These are phyloP conservation scores for Penaeus japonicus DNA, from an alignment of 1,140 invertebrate genomes.

Conservation along the genomic window DNA sequence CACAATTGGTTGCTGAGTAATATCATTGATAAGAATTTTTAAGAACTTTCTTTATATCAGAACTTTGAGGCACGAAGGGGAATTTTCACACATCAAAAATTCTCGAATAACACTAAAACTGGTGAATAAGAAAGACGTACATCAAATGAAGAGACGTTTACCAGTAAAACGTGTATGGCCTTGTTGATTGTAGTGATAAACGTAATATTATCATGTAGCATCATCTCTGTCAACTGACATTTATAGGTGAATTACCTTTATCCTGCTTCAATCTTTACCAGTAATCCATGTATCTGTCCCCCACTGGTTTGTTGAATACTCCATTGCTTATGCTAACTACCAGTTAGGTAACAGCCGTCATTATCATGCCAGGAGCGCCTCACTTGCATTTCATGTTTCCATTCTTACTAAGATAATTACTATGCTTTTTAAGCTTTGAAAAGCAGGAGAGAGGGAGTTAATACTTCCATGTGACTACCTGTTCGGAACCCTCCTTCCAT, in stretches of 20 bases:
- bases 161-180: slow-evolving; percentile 24
- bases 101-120: no score
- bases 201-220: slow-evolving; percentile 3
- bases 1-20: no score
- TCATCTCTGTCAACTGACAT: neutral
- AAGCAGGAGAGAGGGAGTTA: slow-evolving; percentile 17
- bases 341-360: slow-evolving; percentile 7
- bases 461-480: slow-evolving; percentile 10
- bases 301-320: slow-evolving; percentile 25
- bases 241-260: neutral
- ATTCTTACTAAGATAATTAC: slow-evolving; percentile 15
- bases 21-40: no score
- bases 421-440: slow-evolving; percentile 41
- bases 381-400: slow-evolving; percentile 33
- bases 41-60: no score
- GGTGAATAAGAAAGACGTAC: no score
- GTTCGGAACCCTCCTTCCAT: slow-evolving; percentile 35
- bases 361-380: slow-evolving; percentile 33
- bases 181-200: slow-evolving; percentile 26
- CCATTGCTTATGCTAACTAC: slow-evolving; percentile 35
- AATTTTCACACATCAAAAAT: no score
- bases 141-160: neutral
- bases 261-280: slow-evolving; percentile 15
- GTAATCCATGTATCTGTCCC: neutral
- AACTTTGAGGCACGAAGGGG: no score